Percentiles rank a stretch among this genome's conserved stretches.
phyloP scores from a whole-genome alignment of 2,888 invertebrate species.

The Cosmia trapezina region DNA sequence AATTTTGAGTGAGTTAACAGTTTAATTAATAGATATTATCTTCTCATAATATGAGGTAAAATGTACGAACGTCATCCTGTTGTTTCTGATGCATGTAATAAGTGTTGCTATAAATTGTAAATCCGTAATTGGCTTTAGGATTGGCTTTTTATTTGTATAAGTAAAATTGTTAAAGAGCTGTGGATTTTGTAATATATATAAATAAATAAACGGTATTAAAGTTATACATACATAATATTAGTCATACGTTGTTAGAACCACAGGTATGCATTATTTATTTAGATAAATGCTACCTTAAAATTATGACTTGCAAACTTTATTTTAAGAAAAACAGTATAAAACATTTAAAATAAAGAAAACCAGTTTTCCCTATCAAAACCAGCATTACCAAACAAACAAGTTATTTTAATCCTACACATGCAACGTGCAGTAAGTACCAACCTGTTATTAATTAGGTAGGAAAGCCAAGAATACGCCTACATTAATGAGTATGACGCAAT shows the following conservation, averaged over 20 bases:
- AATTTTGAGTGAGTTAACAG: too few species aligned
- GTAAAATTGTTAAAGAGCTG: too few species aligned
- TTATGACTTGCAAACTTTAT: neutral
- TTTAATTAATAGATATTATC: neutral
- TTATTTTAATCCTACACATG: slow-evolving; percentile 9
- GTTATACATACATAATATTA: too few species aligned
- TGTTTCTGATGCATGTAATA: too few species aligned
- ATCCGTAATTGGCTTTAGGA: too few species aligned
- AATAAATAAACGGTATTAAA: too few species aligned
- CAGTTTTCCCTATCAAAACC: neutral
- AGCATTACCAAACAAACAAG: neutral
- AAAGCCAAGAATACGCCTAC: slow-evolving; percentile 36
- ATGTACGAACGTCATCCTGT: too few species aligned
- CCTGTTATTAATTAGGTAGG: slow-evolving; percentile 41
- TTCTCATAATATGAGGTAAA: too few species aligned
- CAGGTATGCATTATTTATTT: neutral
- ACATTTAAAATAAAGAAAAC: neutral
- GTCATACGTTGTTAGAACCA: neutral
- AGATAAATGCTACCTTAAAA: neutral
- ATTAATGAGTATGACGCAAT: slow-evolving; percentile 70
- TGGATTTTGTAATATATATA: too few species aligned
- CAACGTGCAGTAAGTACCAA: slow-evolving; percentile 22
- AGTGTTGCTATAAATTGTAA: too few species aligned
- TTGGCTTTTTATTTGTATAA: too few species aligned
- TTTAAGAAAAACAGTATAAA: neutral